Conservation (phyloP, 2,113 vertebrate genomes). For the Callipepla squamata region DNA sequence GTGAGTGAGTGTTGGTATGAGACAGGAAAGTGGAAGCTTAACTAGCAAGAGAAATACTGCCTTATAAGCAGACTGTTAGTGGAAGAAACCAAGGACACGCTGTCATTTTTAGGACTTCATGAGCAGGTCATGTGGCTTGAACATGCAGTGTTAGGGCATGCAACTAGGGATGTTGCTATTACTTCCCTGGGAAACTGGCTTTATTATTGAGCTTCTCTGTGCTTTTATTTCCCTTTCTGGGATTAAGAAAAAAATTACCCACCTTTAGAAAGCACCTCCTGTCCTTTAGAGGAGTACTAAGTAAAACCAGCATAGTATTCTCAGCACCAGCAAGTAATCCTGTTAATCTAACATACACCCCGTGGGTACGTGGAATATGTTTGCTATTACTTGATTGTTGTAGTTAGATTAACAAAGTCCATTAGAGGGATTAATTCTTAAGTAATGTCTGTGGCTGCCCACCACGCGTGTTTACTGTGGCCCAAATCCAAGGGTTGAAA, state of each 20-base stretch:
- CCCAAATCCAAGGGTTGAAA: background rate
- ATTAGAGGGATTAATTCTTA: constrained; percentile 31
- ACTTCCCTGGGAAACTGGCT: background rate
- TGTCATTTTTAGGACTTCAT: background rate
- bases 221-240: background rate
- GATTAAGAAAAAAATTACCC: constrained; percentile 43
- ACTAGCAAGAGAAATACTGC: no score
- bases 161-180: background rate
- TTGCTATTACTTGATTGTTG: background rate
- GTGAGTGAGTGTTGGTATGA: background rate
- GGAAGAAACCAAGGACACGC: background rate
- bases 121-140: background rate
- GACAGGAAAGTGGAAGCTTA: no score
- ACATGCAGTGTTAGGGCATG: background rate
- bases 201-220: background rate
- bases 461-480: background rate
- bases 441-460: constrained; percentile 25
- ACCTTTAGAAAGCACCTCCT: constrained; percentile 25
- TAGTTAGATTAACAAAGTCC: constrained; percentile 34
- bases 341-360: background rate
- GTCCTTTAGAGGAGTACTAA: constrained; percentile 11
- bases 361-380: background rate
- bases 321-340: background rate
- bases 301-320: background rate
- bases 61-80: no score